Percentiles rank a stretch among this genome's conserved stretches.
These are phyloP conservation scores for Coregonus suidteri DNA, from an alignment of 2,797 vertebrate genomes.

Conservation along the genomic window DNA sequence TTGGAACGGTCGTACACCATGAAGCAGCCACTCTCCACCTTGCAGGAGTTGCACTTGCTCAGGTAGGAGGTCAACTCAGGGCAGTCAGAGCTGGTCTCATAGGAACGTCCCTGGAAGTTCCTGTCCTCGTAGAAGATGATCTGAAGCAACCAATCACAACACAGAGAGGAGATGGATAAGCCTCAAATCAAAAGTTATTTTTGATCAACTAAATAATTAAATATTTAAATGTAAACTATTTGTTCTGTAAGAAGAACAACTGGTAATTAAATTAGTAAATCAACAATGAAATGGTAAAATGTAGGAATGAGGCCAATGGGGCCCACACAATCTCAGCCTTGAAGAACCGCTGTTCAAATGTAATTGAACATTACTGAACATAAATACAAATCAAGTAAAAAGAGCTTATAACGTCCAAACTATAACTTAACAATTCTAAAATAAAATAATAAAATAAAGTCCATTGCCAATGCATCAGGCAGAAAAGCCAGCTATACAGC, in stretches of 20 bases:
- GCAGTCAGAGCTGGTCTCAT: conserved; percentile 42
- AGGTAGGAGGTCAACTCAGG: conserved; percentile 39
- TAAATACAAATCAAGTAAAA: not conserved
- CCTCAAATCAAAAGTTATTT: not conserved
- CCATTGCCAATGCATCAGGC: not conserved
- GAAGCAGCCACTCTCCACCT: conserved; percentile 47
- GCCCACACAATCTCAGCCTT: not conserved
- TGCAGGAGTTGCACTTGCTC: conserved; percentile 46
- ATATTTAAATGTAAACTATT: not conserved
- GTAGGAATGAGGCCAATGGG: not conserved
- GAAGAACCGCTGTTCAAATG: not conserved
- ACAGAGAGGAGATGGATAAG: not conserved
- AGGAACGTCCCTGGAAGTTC: conserved; percentile 47
- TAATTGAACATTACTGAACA: not conserved
- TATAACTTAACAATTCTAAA: not conserved
- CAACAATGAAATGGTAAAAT: not conserved
- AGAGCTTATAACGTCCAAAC: not conserved
- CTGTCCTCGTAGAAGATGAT: conserved; percentile 51
- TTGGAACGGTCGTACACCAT: conserved; percentile 57
- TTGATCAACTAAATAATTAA: not conserved
- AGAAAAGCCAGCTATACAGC: not conserved
- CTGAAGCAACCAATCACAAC: not conserved
- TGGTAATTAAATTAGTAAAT: not conserved
- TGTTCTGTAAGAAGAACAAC: not conserved
- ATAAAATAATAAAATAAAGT: not conserved